Conservation (phyloP, 2,113 vertebrate species). For the Dicrurus megarhynchus region DNA sequence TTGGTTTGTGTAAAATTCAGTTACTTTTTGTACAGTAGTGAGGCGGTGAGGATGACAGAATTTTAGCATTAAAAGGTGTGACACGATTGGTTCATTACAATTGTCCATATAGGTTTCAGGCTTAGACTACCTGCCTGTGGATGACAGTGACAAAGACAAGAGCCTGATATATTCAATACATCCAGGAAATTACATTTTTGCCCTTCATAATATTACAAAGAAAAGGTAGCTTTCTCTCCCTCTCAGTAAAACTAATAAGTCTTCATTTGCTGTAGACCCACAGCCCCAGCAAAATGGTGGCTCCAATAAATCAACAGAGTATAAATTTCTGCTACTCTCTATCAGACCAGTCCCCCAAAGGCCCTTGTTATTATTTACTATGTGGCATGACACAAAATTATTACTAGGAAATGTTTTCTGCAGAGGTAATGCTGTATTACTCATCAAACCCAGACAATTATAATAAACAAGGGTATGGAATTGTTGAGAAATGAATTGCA, state of each 20-base stretch:
- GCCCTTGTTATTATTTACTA: background rate
- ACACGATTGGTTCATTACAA: background rate
- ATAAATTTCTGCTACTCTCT: background rate
- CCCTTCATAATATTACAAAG: background rate
- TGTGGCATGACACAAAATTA: background rate
- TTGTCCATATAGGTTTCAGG: background rate
- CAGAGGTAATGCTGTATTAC: background rate
- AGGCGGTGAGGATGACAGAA: background rate
- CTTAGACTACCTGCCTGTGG: background rate
- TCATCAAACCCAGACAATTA: background rate
- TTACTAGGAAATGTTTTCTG: background rate
- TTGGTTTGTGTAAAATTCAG: background rate
- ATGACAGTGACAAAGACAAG: background rate
- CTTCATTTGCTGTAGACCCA: background rate
- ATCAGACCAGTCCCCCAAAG: background rate
- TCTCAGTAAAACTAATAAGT: background rate
- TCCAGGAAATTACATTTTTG: conserved; percentile 2
- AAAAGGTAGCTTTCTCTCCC: background rate
- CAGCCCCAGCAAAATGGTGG: background rate
- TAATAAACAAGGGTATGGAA: accelerated
- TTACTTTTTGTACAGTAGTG: background rate
- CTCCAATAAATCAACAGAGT: background rate
- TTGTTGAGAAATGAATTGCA: background rate
- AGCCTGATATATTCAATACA: background rate
- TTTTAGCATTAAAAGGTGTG: background rate